Base-by-base conservation (phyloP, 2,888 invertebrate genomes). In the Bibio marci region DNA sequence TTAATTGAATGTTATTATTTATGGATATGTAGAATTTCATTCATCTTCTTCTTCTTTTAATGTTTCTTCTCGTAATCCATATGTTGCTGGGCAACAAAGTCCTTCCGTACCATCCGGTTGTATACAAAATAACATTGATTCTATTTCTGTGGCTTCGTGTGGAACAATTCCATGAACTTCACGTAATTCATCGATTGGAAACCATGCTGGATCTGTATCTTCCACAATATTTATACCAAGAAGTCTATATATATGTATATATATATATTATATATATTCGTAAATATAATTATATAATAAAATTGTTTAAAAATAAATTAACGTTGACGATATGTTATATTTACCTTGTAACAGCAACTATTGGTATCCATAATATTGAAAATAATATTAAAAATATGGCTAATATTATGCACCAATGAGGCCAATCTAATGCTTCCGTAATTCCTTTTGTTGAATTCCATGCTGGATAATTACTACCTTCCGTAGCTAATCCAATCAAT, bases 201-300 rank as follows among this genome's bases (percentile, higher is more conserved):
- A 91, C 90, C 90, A 90, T 5, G 88, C 86, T 47, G 87, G 81
- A 54, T 87, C 87, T 43, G 85, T 81, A 52, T 88, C 87, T 37
- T 86, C 83, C 45, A 91, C 78, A 38, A 90, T 71, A 17, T 77
- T 73, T 45, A 81, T 69, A 41, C 82, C 82, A 51, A 80, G 77
- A 47, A 76, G 70, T 64, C 88, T 87, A 59, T n/a, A 63, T 58
- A 43, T n/a, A 25, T 10, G 19, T n/a, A n/a, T n/a, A n/a, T n/a
- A n/a, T n/a, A n/a, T n/a, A n/a, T n/a, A 11, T 11, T 10, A 11
- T 27, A 27, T n/a, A n/a, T n/a, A n/a, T n/a, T n/a, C n/a, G n/a
- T n/a, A n/a, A n/a, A n/a, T n/a, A n/a, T n/a, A n/a, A n/a, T n/a
- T n/a, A n/a, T 35, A 14, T 44, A 44, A 44, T 42, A 30, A 42